These are phyloP conservation scores for Crotalus helleri DNA, from an alignment of 2,113 vertebrate species.

Conservation along the genomic window DNA sequence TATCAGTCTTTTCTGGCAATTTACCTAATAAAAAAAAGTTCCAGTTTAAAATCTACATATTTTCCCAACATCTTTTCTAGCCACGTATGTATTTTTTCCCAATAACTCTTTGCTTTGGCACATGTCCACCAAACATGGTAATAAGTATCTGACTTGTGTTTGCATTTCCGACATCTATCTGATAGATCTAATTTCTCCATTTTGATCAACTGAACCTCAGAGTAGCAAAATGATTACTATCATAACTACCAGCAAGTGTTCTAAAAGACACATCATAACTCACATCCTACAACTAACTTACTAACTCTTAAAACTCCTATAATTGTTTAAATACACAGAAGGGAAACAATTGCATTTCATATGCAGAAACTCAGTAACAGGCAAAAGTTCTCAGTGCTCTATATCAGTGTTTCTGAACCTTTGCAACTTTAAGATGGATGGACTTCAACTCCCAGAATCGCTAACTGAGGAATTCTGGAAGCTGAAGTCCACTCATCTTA, in stretches of 20 bases:
- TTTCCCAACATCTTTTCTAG: no score
- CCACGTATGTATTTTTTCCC: no score
- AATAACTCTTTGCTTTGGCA: no score
- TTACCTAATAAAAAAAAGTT: no score
- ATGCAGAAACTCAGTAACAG: not conserved
- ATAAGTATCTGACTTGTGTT: no score
- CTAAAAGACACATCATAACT: not conserved
- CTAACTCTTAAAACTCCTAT: not conserved
- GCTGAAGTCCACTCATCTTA: not conserved
- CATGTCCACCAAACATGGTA: no score
- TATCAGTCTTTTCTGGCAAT: no score
- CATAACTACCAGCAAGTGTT: not conserved
- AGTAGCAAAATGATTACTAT: not conserved
- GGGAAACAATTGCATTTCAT: not conserved
- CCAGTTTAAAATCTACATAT: no score
- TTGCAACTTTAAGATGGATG: not conserved
- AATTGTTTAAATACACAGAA: not conserved
- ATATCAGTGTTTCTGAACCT: not conserved
- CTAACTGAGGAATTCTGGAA: not conserved
- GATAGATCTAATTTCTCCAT: not conserved
- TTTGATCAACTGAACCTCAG: not conserved
- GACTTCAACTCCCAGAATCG: not conserved
- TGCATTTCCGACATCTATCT: no score
- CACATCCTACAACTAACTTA: not conserved
- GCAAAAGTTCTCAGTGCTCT: not conserved